Evolutionary conservation across 53 echinoderm and acorn worm species (phyloP).

Genomic region (Hippasteria phrygiana): DNA sequence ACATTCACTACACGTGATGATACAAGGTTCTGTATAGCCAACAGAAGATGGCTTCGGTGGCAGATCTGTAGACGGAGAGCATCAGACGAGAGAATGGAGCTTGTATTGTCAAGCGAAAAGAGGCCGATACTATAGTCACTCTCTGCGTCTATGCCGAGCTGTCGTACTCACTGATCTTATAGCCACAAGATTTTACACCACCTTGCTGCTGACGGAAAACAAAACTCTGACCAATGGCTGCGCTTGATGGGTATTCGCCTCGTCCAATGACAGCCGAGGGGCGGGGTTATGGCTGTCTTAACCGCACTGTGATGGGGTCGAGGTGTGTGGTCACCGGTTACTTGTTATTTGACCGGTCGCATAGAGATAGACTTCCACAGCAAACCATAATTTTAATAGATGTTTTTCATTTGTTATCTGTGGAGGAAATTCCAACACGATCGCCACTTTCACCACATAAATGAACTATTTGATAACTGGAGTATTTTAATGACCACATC

Average conservation of each 20-base stretch:
- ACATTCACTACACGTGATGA: neutral
- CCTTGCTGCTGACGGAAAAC: conserved; percentile 35
- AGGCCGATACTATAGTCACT: neutral
- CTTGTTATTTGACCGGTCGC: conserved; percentile 1
- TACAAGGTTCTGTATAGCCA: neutral
- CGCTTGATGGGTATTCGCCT: neutral
- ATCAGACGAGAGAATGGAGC: neutral
- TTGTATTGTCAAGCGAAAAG: neutral
- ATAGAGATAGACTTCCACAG: neutral
- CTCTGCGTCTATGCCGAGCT: neutral
- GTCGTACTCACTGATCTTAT: neutral
- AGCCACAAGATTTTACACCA: neutral
- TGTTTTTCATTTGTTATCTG: neutral
- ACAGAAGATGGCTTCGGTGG: neutral
- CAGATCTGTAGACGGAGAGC: neutral
- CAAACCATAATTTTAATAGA: neutral
- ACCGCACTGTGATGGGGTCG: conserved; percentile 21
- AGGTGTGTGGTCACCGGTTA: neutral
- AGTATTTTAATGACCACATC: conserved; percentile 1
- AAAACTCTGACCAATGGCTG: conserved; percentile 49
- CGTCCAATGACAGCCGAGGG: conserved; percentile 1
- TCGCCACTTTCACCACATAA: neutral
- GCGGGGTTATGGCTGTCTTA: neutral
- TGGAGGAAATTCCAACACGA: neutral
- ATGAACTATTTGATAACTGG: conserved; percentile 12